Conservation (phyloP, 1,140 invertebrate species). For the Grapholita molesta region DNA sequence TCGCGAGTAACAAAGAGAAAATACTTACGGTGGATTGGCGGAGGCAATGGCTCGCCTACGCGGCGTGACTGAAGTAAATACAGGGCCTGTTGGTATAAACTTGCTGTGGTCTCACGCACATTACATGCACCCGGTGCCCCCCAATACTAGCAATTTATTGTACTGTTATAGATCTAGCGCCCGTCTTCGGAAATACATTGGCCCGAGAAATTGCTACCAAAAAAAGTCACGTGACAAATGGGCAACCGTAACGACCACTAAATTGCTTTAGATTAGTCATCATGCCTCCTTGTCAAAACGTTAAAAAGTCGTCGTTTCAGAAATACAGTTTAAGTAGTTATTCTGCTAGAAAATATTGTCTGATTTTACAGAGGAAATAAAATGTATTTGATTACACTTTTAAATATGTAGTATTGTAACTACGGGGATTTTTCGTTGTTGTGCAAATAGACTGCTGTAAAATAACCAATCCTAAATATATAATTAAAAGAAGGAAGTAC, state of each 20-base stretch:
- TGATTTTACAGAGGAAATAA: too few species aligned
- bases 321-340: too few species aligned
- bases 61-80: not conserved
- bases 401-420: too few species aligned
- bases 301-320: too few species aligned
- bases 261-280: not conserved
- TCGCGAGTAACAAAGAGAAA: not conserved
- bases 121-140: slow-evolving; percentile 43
- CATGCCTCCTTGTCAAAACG: not conserved
- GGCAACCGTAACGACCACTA: not conserved
- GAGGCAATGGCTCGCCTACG: not conserved
- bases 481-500: too few species aligned
- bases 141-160: slow-evolving; percentile 56
- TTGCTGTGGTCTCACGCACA: slow-evolving; percentile 47
- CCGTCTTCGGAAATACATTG: slow-evolving; percentile 42
- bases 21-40: not conserved
- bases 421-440: too few species aligned
- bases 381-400: too few species aligned
- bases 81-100: slow-evolving; percentile 39
- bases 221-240: slow-evolving; percentile 14
- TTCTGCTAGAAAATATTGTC: too few species aligned
- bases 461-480: too few species aligned
- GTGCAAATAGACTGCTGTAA: too few species aligned
- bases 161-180: slow-evolving; percentile 48
- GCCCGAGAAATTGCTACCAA: slow-evolving; percentile 20